phyloP scores from a whole-genome alignment of 2,888 invertebrate species.

The Cerastis rubricosa region DNA sequence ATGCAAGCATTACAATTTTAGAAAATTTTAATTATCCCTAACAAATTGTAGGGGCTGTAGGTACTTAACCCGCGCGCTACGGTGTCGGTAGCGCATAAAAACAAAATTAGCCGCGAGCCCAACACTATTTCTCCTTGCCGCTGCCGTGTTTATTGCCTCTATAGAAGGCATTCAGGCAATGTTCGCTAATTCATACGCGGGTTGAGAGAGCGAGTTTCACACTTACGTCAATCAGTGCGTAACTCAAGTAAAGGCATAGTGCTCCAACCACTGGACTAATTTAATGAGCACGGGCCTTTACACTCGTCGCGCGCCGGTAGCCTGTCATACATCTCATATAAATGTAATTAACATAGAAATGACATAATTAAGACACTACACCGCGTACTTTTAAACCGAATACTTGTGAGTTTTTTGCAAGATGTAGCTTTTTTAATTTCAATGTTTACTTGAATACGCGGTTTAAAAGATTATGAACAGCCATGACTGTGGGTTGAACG shows the following conservation, averaged over 20 bases:
- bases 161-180: constrained; percentile 86
- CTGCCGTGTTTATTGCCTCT: constrained; percentile 83
- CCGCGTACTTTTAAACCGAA: constrained; percentile 59
- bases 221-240: constrained; percentile 86
- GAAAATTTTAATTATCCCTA: neutral
- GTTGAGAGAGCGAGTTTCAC: constrained; percentile 87
- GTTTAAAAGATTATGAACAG: constrained; percentile 23
- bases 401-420: constrained; percentile 53
- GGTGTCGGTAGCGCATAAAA: constrained; percentile 41
- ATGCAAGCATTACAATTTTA: neutral
- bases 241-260: constrained; percentile 84
- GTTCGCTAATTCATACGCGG: constrained; percentile 73
- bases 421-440: constrained; percentile 15
- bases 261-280: constrained; percentile 89
- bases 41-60: neutral
- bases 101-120: constrained; percentile 76
- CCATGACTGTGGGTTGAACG: neutral
- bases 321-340: constrained; percentile 68
- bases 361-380: constrained; percentile 74
- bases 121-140: constrained; percentile 72
- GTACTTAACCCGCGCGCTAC: constrained; percentile 21
- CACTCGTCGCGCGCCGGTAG: constrained; percentile 69
- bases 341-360: constrained; percentile 75
- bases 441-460: constrained; percentile 33
- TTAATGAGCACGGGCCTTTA: constrained; percentile 88